Base-by-base conservation (phyloP, 2,888 invertebrate genomes). In the Acrobasis suavella region DNA sequence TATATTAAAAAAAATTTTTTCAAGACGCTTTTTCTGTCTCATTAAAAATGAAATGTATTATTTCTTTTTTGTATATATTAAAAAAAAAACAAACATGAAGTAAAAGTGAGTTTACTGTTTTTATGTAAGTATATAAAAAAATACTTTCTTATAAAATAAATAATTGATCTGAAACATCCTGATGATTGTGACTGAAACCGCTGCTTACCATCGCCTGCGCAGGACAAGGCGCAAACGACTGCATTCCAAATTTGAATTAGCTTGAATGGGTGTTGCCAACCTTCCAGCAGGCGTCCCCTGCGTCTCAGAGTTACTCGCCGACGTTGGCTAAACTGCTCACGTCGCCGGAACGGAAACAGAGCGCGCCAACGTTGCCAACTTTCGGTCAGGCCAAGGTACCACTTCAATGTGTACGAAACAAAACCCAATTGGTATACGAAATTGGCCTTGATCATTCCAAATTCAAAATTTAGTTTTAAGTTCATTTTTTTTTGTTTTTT, bases 281-380 rank as follows among this genome's bases (percentile, higher is more conserved):
- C 80, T 91, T 91, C 77, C 91, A 91, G 91, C 90, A 87, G 87
- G 93, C 93, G 82, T 81, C 89, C 76, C 86, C 89, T 78, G 85
- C 88, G 73, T 93, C 95, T 72, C 91, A 92, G 88, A 94, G 95
- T 75, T 96, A 95, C 90, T 96, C 96, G 76, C 96, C 96, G 69
- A 96, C 96, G 74, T 93, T 96, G 85, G 96, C 96, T 71, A 94
- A 96, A 86, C 93, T 96, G 72, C 93, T 96, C 76, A 96, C 96
- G 69, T 96, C 96, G 65, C 93, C 93, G 76, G 93, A 93, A 82
- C 80, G 90, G 82, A 87, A 84, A 82, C 89, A 88, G 86, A 83
- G 82, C 79, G 80, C 87, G 74, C 78, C 87, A 72, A 76, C 89
- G 81, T 86, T 91, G 85, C 88, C 90, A 80, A 77, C 84, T 83